phyloP scores from a whole-genome alignment of 2,113 vertebrate genomes.

The Spheniscus mendiculus region DNA sequence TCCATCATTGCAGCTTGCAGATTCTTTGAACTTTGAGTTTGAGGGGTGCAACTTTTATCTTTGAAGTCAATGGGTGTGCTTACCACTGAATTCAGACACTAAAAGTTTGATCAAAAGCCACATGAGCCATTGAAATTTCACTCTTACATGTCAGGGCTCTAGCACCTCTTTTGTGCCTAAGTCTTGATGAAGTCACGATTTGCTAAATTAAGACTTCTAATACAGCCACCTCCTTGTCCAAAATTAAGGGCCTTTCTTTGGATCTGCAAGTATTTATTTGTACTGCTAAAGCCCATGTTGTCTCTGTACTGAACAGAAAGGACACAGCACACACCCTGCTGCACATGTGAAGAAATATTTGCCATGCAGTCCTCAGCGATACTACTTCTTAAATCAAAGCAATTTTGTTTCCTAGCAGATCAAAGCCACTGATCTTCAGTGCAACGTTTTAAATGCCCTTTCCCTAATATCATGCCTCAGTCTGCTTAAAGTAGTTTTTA shows the following conservation, averaged over 20 bases:
- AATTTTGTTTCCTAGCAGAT: not conserved
- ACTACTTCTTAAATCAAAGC: not conserved
- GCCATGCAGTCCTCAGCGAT: not conserved
- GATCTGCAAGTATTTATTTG: not conserved
- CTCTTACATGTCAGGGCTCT: not conserved
- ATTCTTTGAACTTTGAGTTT: constrained; percentile 28
- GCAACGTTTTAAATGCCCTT: not conserved
- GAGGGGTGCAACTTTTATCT: not conserved
- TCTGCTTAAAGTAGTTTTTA: not conserved
- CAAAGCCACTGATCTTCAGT: not conserved
- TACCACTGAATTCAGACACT: constrained; percentile 18
- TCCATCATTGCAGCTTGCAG: not conserved
- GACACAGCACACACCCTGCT: not conserved
- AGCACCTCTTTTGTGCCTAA: not conserved
- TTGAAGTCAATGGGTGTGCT: constrained; percentile 6
- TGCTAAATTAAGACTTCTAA: not conserved
- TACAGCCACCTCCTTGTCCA: not conserved
- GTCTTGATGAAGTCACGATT: not conserved
- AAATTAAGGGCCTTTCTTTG: not conserved
- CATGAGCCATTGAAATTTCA: not conserved
- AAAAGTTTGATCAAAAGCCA: constrained; percentile 42
- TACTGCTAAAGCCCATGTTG: not conserved
- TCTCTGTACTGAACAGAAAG: not conserved
- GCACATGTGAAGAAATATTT: not conserved
- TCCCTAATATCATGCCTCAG: not conserved